Evolutionary conservation across 2,888 invertebrate genomes (phyloP).

Genomic region (Andrena chrysosceles): DNA sequence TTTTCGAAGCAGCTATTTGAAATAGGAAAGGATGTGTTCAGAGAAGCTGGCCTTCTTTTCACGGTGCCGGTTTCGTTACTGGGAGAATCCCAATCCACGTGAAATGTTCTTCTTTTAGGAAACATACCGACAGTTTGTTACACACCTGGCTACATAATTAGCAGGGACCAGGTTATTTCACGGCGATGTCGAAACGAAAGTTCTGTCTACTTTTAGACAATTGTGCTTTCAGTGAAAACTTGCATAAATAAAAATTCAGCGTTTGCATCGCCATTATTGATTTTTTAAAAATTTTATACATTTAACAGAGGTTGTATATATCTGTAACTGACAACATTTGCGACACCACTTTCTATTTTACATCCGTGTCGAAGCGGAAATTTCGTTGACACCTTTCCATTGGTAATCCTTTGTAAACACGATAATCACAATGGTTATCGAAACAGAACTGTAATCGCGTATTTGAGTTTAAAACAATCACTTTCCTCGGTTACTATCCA

Average conservation of each 20-base stretch:
- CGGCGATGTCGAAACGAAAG: conserved; percentile 71
- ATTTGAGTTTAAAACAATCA: not conserved
- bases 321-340: not conserved
- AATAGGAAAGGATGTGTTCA: conserved; percentile 72
- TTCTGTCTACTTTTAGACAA: conserved; percentile 60
- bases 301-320: not conserved
- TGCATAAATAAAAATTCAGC: not conserved
- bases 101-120: conserved; percentile 76
- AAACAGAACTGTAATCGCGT: not conserved
- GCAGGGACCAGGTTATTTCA: conserved; percentile 61
- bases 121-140: conserved; percentile 52
- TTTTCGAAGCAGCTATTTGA: conserved; percentile 61
- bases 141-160: not conserved
- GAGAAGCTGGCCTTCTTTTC: conserved; percentile 88
- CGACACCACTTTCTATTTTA: not conserved
- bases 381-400: not conserved
- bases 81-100: conserved; percentile 91
- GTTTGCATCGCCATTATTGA: conserved; percentile 8
- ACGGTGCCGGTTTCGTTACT: conserved; percentile 91
- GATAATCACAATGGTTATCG: not conserved
- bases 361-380: not conserved
- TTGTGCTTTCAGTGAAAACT: not conserved
- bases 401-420: not conserved
- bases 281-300: not conserved
- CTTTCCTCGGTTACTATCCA: not conserved